These are phyloP conservation scores for Charina bottae DNA, from an alignment of 2,113 vertebrate genomes.

Conservation along the genomic window DNA sequence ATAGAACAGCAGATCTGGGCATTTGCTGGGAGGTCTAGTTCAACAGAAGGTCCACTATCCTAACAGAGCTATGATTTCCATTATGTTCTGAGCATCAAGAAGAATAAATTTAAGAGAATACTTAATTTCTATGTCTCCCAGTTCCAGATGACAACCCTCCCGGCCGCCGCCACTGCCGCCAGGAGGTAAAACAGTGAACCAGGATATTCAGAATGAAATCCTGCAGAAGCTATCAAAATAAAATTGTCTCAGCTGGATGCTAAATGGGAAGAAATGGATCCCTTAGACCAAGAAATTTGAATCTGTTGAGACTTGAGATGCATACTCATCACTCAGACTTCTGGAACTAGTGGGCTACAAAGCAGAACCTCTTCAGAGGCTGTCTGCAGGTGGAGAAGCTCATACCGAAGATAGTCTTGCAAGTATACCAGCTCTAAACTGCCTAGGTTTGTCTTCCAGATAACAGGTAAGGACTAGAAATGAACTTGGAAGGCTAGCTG, in stretches of 20 bases:
- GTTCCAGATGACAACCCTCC: neutral
- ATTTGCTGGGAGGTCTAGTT: neutral
- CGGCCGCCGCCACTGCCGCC: too few relatives aligned
- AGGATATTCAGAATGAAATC: neutral
- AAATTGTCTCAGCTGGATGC: neutral
- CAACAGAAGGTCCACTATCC: neutral
- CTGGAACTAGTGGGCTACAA: neutral
- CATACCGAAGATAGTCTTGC: neutral
- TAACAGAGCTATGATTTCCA: neutral
- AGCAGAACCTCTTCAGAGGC: neutral
- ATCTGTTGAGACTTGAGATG: neutral
- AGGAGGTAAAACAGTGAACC: neutral
- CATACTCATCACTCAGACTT: neutral
- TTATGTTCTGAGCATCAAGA: neutral
- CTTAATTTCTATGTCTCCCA: neutral
- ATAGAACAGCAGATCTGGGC: neutral
- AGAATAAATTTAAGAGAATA: neutral
- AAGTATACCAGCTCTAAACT: too few relatives aligned
- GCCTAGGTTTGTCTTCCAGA: neutral
- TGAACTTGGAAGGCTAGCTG: neutral
- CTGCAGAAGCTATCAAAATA: neutral
- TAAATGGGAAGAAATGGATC: neutral
- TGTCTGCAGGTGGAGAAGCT: neutral
- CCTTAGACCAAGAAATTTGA: neutral
- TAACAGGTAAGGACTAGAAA: neutral